These are phyloP conservation scores for Phylloscopus collybita DNA, from an alignment of 2,797 vertebrate species.

Conservation along the genomic window DNA sequence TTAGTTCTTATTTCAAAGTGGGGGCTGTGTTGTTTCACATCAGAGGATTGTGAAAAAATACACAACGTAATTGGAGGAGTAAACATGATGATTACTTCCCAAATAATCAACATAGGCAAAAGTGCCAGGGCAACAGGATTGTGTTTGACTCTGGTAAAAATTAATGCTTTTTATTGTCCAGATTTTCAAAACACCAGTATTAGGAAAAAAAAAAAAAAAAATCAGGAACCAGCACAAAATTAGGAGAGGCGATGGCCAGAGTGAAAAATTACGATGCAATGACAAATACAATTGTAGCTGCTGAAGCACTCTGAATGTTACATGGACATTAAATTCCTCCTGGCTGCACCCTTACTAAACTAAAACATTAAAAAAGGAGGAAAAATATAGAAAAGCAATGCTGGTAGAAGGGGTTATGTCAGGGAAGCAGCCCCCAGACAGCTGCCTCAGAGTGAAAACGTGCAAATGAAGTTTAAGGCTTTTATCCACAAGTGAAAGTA, in stretches of 20 bases:
- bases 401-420: background rate
- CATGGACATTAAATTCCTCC: background rate
- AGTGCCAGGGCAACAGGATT: background rate
- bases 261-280: fast-evolving
- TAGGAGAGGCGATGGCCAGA: background rate
- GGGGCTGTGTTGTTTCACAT: background rate
- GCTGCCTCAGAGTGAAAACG: background rate
- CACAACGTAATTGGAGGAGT: background rate
- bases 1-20: background rate
- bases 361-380: background rate
- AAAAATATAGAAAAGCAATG: background rate
- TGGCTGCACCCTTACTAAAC: background rate
- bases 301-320: background rate
- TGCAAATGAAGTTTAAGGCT: background rate
- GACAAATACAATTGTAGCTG: background rate
- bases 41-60: background rate
- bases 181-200: background rate
- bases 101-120: background rate
- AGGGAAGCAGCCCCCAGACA: background rate
- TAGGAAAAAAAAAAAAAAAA: background rate
- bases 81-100: background rate
- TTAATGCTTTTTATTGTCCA: background rate
- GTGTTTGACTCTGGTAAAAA: background rate
- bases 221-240: background rate
- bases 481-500: background rate